phyloP scores from a whole-genome alignment of 2,113 vertebrate species.

The Perognathus longimembris region DNA sequence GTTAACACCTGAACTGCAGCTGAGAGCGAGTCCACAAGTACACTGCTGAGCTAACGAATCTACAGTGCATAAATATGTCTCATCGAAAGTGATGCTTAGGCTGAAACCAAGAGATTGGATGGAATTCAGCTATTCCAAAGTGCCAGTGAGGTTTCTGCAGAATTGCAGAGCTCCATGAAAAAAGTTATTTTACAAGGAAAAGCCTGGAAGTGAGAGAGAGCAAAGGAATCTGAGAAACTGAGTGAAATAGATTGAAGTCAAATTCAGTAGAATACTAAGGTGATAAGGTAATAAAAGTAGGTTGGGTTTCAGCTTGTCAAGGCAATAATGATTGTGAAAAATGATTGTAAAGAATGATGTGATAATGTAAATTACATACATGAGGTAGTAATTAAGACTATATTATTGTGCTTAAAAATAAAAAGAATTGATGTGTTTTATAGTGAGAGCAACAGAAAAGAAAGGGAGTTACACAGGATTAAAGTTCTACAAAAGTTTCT shows the following conservation, averaged over 20 bases:
- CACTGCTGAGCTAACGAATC: background rate
- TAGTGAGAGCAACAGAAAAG: no score
- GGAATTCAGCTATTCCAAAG: background rate
- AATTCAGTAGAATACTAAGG: background rate
- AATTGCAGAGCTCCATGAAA: background rate
- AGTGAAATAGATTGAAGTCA: background rate
- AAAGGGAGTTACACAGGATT: no score
- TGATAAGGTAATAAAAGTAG: background rate
- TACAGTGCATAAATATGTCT: background rate
- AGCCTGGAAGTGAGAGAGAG: background rate
- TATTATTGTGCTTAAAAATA: no score
- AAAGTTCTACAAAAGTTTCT: background rate
- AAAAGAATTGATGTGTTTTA: no score
- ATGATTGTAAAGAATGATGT: slow-evolving; percentile 1
- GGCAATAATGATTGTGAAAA: background rate
- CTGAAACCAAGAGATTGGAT: background rate
- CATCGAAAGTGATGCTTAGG: background rate
- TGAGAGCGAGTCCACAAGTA: background rate
- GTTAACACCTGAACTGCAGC: background rate
- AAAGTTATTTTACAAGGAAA: background rate
- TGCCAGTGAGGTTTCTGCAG: background rate
- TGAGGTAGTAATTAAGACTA: no score
- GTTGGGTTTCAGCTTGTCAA: background rate
- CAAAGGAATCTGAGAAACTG: background rate
- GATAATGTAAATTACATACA: no score